These are phyloP conservation scores for Aplocera efformata DNA, from an alignment of 2,888 invertebrate species.

Conservation along the genomic window DNA sequence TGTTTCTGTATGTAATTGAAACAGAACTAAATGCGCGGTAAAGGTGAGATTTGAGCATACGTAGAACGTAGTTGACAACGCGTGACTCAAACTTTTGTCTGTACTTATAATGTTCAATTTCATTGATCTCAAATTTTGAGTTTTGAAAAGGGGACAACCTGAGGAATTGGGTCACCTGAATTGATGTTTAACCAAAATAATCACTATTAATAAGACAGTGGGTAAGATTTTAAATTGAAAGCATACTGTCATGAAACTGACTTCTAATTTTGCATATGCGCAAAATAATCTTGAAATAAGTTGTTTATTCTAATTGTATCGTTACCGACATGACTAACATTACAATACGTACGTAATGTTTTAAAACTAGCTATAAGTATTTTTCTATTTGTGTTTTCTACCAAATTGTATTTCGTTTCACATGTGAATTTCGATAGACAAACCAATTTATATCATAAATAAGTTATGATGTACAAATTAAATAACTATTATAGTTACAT, in stretches of 20 bases:
- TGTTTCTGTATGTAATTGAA: too few species aligned
- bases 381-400: slow-evolving; percentile 11
- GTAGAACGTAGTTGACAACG: too few species aligned
- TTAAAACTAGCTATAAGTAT: slow-evolving; percentile 10
- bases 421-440: slow-evolving; percentile 5
- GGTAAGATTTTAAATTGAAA: too few species aligned
- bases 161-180: slow-evolving; percentile 1
- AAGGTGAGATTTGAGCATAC: too few species aligned
- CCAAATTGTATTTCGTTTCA: slow-evolving; percentile 1
- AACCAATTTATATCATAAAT: slow-evolving; percentile 6
- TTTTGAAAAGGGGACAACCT: too few species aligned
- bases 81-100: too few species aligned
- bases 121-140: too few species aligned
- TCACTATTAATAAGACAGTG: too few species aligned
- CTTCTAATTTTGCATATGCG: too few species aligned
- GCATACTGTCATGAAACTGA: too few species aligned
- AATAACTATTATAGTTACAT: slow-evolving; percentile 5
- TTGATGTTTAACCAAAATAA: slow-evolving; percentile 10
- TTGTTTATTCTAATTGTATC: slow-evolving; percentile 10
- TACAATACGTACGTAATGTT: slow-evolving; percentile 18
- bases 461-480: slow-evolving; percentile 21
- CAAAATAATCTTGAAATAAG: slow-evolving; percentile 1
- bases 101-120: too few species aligned
- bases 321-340: slow-evolving; percentile 23
- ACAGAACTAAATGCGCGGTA: too few species aligned